Evolutionary conservation across 2,888 invertebrate species (phyloP), one percentile per base, ranked within the genome.

Genomic region (Noctuana brunneofusca): DNA sequence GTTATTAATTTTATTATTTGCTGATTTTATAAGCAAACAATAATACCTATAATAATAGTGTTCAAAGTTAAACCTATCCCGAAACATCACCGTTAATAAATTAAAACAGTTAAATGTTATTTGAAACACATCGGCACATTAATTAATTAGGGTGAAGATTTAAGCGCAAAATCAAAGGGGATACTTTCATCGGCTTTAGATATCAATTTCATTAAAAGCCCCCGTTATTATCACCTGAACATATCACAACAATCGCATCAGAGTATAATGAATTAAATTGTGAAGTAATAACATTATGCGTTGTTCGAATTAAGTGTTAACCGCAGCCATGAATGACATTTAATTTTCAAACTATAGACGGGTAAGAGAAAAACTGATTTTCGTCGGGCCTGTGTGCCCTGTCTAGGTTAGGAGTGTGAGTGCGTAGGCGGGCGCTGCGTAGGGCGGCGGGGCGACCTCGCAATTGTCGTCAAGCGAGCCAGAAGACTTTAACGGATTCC

Each of bases 311-410:
- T 87, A 88, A 87, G 83, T 84, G 85, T 80, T 84, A 84, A 89
- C 89, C 90, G 82, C 91, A 86, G 72, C 77, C 79, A 71, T n/a
- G 85, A 83, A 85, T 89, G 89, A 87, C 87, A 80, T 91, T 89
- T 88, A 88, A 91, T 90, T 90, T 88, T 83, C n/a, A 88, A 86
- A 85, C 83, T 84, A 86, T 87, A 79, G 83, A 83, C 79, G 78
- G 80, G 80, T 71, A 82, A 69, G 83, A 84, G 84, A 86, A 88
- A 88, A 87, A 84, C 83, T 84, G 84, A 83, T 86, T 87, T 85
- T 84, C 80, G 84, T 80, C 78, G 83, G 78, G 77, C 68, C 65
- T 69, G 63, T 68, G 65, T 66, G 69, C 68, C 68, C 72, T 64
- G 72, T 69, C 67, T 68, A 76, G 74, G 79, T 72, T 71, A 76